Conservation (phyloP, 2,888 invertebrate species). For the Drosophila ezoana region DNA sequence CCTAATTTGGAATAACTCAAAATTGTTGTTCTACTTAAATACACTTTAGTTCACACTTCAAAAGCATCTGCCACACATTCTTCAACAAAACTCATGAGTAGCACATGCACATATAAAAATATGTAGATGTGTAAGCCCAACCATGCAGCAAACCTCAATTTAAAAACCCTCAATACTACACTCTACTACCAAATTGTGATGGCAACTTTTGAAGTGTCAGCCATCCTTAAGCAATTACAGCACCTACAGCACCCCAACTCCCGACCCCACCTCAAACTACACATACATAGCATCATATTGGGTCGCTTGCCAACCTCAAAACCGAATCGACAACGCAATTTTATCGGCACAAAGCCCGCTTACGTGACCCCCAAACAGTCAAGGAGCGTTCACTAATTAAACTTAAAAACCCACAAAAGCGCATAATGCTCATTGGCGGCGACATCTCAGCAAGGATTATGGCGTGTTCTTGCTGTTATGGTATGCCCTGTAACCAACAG, state of each 20-base stretch:
- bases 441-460: slow-evolving; percentile 24
- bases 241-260: background rate
- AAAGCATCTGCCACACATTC: slow-evolving; percentile 5
- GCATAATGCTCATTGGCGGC: slow-evolving; percentile 44
- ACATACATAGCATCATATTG: slow-evolving; percentile 10
- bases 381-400: slow-evolving; percentile 59
- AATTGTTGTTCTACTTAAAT: background rate
- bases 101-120: background rate
- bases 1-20: background rate
- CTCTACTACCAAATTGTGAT: background rate
- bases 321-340: slow-evolving; percentile 55
- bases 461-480: slow-evolving; percentile 3
- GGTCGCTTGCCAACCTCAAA: slow-evolving; percentile 50
- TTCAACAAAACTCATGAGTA: background rate
- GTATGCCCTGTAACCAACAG: slow-evolving; percentile 11
- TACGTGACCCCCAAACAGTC: slow-evolving; percentile 16
- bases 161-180: slow-evolving; percentile 1
- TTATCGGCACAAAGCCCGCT: slow-evolving; percentile 40
- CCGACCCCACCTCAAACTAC: background rate
- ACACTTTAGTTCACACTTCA: slow-evolving; percentile 6
- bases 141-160: background rate
- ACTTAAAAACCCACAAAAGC: slow-evolving; percentile 63
- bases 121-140: background rate
- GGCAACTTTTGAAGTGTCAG: slow-evolving; percentile 23
- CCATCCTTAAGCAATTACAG: slow-evolving; percentile 10